Evolutionary conservation across 2,797 vertebrate genomes (phyloP).

Genomic region (Glossophaga mutica): DNA sequence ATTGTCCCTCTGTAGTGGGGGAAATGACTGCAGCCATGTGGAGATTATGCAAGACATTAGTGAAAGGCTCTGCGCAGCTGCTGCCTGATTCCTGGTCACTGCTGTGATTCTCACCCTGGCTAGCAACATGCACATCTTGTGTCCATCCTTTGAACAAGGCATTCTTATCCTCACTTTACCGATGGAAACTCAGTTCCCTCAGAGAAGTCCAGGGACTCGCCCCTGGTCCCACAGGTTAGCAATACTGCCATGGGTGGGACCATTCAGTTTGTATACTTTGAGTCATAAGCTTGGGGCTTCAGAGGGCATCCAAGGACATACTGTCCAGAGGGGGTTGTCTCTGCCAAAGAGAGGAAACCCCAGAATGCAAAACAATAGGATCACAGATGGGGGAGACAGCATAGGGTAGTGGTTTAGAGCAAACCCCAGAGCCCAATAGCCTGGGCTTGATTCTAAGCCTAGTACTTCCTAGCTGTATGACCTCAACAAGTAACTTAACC

Average conservation of each 20-base stretch:
- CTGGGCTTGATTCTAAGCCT: neutral
- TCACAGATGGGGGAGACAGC: neutral
- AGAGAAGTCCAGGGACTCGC: neutral
- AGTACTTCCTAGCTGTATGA: neutral
- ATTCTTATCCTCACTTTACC: neutral
- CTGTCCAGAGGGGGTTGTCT: neutral
- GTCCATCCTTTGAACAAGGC: neutral
- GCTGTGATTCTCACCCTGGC: fast-evolving
- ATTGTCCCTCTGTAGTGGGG: fast-evolving
- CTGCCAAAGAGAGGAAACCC: neutral
- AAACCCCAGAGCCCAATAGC: neutral
- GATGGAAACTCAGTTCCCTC: neutral
- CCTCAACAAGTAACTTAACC: neutral
- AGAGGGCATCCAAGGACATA: neutral
- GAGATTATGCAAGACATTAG: neutral
- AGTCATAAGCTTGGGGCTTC: neutral
- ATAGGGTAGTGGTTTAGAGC: neutral
- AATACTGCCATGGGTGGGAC: neutral
- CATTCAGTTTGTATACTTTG: neutral
- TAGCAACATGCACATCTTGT: neutral
- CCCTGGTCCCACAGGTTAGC: neutral
- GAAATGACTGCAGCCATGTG: fast-evolving
- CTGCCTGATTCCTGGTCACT: neutral
- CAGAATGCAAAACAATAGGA: too few relatives aligned
- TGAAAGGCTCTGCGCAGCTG: neutral